phyloP scores from a whole-genome alignment of 1,140 invertebrate genomes.

The Rhyzopertha dominica region DNA sequence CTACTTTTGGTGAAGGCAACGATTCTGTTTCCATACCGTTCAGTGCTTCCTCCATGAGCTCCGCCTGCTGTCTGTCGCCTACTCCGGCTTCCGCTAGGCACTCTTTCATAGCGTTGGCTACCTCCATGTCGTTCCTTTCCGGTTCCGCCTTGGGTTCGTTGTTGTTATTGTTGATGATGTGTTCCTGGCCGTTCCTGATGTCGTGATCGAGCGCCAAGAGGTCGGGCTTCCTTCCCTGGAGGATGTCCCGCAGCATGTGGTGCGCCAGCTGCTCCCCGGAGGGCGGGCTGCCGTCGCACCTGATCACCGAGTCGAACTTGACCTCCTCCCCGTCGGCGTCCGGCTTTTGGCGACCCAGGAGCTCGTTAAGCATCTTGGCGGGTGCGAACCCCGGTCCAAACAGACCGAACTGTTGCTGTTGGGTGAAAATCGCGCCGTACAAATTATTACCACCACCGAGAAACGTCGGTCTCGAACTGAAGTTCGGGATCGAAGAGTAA shows the following conservation, averaged over 20 bases:
- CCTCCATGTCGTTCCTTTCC: slow-evolving; percentile 60
- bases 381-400: slow-evolving; percentile 73
- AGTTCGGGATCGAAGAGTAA: slow-evolving; percentile 83
- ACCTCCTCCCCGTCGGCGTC: slow-evolving; percentile 45
- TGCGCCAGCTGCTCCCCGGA: slow-evolving; percentile 65
- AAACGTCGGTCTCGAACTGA: slow-evolving; percentile 76
- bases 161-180: slow-evolving; percentile 51
- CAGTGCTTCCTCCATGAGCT: slow-evolving; percentile 53
- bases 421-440: slow-evolving; percentile 75
- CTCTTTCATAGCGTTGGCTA: slow-evolving; percentile 57
- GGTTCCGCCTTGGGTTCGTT: slow-evolving; percentile 46
- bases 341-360: slow-evolving; percentile 65
- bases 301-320: slow-evolving; percentile 36
- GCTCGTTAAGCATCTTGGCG: slow-evolving; percentile 79
- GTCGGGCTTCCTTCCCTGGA: slow-evolving; percentile 75
- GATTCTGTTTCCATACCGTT: slow-evolving; percentile 66
- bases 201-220: slow-evolving; percentile 61
- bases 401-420: slow-evolving; percentile 69
- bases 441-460: slow-evolving; percentile 66
- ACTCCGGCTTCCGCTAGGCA: slow-evolving; percentile 54
- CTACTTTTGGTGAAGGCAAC: slow-evolving; percentile 62
- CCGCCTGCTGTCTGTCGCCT: slow-evolving; percentile 48
- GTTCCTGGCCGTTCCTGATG: slow-evolving; percentile 47
- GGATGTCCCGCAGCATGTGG: slow-evolving; percentile 76
- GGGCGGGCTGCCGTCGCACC: slow-evolving; percentile 47